Percentiles rank a stretch among this genome's conserved stretches.
These are phyloP conservation scores for Pipistrellus kuhlii DNA, from an alignment of 2,797 vertebrate genomes.

Conservation along the genomic window DNA sequence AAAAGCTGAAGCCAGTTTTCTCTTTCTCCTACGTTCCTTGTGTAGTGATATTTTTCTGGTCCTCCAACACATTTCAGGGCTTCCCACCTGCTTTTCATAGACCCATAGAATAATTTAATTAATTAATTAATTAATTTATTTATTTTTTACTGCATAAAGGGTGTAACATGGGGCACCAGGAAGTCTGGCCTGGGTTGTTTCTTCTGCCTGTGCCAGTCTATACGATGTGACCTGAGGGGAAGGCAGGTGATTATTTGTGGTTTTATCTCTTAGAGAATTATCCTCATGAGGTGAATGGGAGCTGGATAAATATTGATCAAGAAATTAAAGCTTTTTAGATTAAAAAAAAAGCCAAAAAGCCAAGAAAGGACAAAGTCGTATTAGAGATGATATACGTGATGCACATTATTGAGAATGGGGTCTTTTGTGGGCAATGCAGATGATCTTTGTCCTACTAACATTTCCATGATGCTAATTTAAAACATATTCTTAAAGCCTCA, in stretches of 20 bases:
- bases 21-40: neutral
- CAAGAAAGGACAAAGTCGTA: constrained; percentile 36
- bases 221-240: rapidly evolving
- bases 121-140: no score
- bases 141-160: neutral
- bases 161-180: rapidly evolving
- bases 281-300: neutral
- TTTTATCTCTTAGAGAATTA: constrained; percentile 62
- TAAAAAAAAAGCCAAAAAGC: neutral
- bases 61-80: neutral
- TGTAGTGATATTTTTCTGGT: neutral
- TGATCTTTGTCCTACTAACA: constrained; percentile 66
- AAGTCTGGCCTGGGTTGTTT: neutral
- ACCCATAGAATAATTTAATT: neutral
- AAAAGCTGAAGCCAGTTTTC: neutral
- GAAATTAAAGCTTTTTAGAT: constrained; percentile 68
- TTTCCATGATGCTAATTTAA: constrained; percentile 63
- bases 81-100: neutral
- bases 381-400: neutral
- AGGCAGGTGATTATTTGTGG: neutral
- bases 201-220: neutral
- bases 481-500: constrained; percentile 55
- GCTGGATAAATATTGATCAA: constrained; percentile 64
- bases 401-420: constrained; percentile 25
- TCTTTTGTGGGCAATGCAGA: constrained; percentile 48